Evolutionary conservation across 2,888 invertebrate genomes (phyloP), one percentile per base, ranked within the genome.

Genomic region (Miltochrista miniata): DNA sequence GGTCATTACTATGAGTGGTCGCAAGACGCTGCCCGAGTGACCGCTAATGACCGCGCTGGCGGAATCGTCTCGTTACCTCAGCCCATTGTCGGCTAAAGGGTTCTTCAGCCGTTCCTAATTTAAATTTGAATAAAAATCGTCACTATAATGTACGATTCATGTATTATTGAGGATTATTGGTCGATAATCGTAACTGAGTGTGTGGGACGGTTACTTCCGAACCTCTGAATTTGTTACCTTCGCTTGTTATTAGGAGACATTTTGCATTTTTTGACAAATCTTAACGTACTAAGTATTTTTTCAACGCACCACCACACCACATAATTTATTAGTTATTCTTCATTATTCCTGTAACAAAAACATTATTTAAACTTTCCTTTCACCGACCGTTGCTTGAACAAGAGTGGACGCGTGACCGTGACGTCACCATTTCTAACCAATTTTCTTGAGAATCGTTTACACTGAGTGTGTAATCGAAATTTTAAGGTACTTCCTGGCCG

Each of bases 51-150:
- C 76, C 77, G 68, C 54, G 60, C 46, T 62, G 74, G 76, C 74
- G 73, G 76, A 77, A 74, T 80, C 81, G 72, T 77, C 79, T 88
- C 86, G 85, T 88, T 87, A 87, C 79, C 72, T 70, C 54, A 40
- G 61, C 52, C 75, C 74, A 75, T 79, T 75, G 79, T 75, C 70
- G 72, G 56, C 56, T 68, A 73, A 74, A 81, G 79, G 74, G 78
- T 72, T 74, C 75, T 77, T 69, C 68, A 75, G 74, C 59, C 63
- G 68, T 60, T 61, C 47, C 55, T 62, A 55, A 48, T 64, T 63
- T 55, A 36, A 54, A 48, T 55, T 54, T 41, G 43, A 50, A 37
- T 29, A 42, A 44, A 46, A 43, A 30, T 15, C 31, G 8, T 31
- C 2, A 31, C 2, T 7, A 11, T 8, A 8, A 31, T 31, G 31